phyloP scores from a whole-genome alignment of 2,888 invertebrate species.

The Theretra japonica region DNA sequence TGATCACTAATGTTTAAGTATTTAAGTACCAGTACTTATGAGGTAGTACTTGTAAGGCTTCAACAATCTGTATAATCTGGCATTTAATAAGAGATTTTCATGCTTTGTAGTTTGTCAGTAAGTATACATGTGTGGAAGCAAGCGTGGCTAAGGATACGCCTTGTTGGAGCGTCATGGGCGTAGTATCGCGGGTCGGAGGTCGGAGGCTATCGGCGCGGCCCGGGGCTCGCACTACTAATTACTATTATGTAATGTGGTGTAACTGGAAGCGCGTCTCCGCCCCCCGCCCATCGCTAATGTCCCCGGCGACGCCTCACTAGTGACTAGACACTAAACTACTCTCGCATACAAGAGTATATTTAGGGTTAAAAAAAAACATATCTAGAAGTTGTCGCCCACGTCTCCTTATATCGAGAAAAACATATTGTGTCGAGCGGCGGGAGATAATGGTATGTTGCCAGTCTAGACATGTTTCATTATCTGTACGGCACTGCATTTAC shows the following conservation, averaged over 20 bases:
- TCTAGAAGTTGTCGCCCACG: too few species aligned
- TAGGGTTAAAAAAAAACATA: too few species aligned
- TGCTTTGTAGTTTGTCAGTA: not conserved
- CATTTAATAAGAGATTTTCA: not conserved
- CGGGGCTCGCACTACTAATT: constrained; percentile 5
- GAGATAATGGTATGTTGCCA: too few species aligned
- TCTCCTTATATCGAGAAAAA: too few species aligned
- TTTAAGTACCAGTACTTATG: too few species aligned
- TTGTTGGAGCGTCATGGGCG: not conserved
- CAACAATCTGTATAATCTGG: too few species aligned
- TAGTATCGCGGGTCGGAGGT: constrained; percentile 4
- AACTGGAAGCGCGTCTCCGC: not conserved
- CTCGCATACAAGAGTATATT: not conserved
- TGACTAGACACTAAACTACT: not conserved
- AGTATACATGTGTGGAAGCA: not conserved
- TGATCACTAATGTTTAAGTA: too few species aligned
- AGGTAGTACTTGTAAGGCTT: too few species aligned
- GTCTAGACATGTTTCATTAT: too few species aligned
- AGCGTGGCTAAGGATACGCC: too few species aligned
- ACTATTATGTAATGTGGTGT: constrained; percentile 23
- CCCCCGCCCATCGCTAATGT: not conserved
- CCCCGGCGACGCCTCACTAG: not conserved
- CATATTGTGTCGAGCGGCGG: too few species aligned
- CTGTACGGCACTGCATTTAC: too few species aligned
- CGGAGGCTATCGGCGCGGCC: constrained; percentile 9